A percentile compares a stretch with the other conserved stretches of the same genome.
These are phyloP conservation scores for Penaeus vannamei DNA, from an alignment of 1,140 invertebrate genomes.

Conservation along the genomic window DNA sequence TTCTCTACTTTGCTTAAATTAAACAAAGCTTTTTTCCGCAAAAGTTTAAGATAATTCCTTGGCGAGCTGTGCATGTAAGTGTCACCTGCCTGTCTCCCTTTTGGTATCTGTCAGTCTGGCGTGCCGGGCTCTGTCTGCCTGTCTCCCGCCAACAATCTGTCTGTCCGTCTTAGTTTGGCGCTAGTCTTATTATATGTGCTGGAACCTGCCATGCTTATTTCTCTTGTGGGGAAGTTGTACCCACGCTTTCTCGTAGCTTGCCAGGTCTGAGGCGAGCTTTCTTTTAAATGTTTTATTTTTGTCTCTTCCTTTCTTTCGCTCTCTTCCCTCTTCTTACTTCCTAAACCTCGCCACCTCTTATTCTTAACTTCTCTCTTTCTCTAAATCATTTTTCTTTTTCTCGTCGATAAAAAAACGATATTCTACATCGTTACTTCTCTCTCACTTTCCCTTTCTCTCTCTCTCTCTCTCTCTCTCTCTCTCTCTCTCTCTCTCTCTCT, in stretches of 20 bases:
- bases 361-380: not conserved
- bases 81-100: constrained; percentile 59
- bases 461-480: constrained; percentile 44
- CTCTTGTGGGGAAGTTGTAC: too few relatives aligned
- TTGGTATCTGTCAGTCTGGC: constrained; percentile 52
- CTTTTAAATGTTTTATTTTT: not conserved
- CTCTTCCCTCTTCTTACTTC: not conserved
- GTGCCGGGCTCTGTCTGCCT: constrained; percentile 48
- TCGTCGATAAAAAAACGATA: not conserved
- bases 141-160: constrained; percentile 34
- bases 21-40: constrained; percentile 32
- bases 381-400: not conserved
- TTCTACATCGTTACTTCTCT: constrained; percentile 8
- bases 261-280: not conserved
- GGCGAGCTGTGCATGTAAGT: constrained; percentile 49
- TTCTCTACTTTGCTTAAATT: constrained; percentile 42
- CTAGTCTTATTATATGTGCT: not conserved
- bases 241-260: too few relatives aligned
- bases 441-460: constrained; percentile 41
- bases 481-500: constrained; percentile 34
- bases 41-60: constrained; percentile 61
- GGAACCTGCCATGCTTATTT: too few relatives aligned
- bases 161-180: constrained; percentile 24
- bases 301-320: not conserved
- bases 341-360: not conserved